Evolutionary conservation across 2,888 invertebrate genomes (phyloP), one percentile per base, ranked within the genome.

Genomic region (Scelioninae gen. 1): DNA sequence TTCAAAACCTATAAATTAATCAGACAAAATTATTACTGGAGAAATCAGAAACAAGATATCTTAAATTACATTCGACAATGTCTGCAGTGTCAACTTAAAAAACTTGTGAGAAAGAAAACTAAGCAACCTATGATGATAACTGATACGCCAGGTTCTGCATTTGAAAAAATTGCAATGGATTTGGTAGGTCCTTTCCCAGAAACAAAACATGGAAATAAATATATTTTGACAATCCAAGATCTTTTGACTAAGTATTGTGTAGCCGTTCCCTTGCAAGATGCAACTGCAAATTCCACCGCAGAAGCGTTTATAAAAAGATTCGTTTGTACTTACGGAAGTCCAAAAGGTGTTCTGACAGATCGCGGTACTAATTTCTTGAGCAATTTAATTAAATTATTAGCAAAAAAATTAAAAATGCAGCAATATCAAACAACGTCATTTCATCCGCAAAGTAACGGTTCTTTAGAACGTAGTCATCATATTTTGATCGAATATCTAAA

Each of bases 361-460:
- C 34, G 9, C 5, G 34, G 34, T 9, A 49, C 5, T 5, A 49
- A 49, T 16, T 49, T 49, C 10, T 16, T 49, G 7, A 15, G 49
- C 16, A 49, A 49, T 49, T 49, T 49, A 16, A 13, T 49, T 4
- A 6, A 49, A 49, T 6, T 49, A 13, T 49, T 49, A 16, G 66
- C 51, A 7, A 51, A 66, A 53, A 5, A 47, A 51, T 65, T 65
- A 13, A 15, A 43, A 5, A 65, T 65, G 9, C 1, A 47, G 11
- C 65, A 65, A 31, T 65, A 47, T 23, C 5, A 65, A 65, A 65
- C 63, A 4, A 63, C 16, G 10, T 23, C 45, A 0, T 63, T 63
- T 47, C 63, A 63, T 16, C 43, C 45, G 8, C 31, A 65, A 23
- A 43, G 43, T 15, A 31, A 49, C 10, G 45, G 32, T 10, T 45